Evolutionary conservation across 2,888 invertebrate species (phyloP), one percentile per base, ranked within the genome.

Genomic region (Dysmachus trigonus): DNA sequence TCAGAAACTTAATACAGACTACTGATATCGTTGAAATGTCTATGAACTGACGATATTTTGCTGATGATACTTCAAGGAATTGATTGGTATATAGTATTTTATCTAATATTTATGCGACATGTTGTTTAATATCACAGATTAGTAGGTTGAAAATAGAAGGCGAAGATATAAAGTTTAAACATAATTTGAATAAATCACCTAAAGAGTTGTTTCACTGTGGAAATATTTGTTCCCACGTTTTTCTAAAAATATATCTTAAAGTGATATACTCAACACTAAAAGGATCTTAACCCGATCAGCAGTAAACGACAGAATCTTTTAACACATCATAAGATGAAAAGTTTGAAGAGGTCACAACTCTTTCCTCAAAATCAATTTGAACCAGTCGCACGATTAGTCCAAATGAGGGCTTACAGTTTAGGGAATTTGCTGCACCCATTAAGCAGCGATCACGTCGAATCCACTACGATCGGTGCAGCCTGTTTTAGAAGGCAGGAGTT

Each of bases 381-480:
- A 47, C 3, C 38, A 33, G 10, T 38, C 18, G n/a, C 33, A 8
- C 74, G 74, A 74, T 74, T 77, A 77, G 76, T 27, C 76, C 15
- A 41, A 77, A 77, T n/a, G 27, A 18, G 41, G 22, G 5, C 22
- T 27, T 13, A 77, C 22, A 30, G 22, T 47, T 30, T 47, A 22
- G 22, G 53, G 31, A 81, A 81, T 53, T 81, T 18, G n/a, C 15
- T 81, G 53, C 62, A 27, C 79, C 81, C 31, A 81, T 81, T 81
- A 53, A 31, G 27, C n/a, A 53, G 47, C 7, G 62, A 53, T 62
- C 33, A 53, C 18, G 62, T 27, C 31, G 62, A 33, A 53, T 81
- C 33, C 18, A 30, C 53, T 18, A 47, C 47, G 47, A 47, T 77
- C 47, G 27, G 22, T 47, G 30, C 15, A 8, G 10, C 1, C 18